phyloP scores from a whole-genome alignment of 2,888 invertebrate genomes.

The Temnothorax ravouxi region DNA sequence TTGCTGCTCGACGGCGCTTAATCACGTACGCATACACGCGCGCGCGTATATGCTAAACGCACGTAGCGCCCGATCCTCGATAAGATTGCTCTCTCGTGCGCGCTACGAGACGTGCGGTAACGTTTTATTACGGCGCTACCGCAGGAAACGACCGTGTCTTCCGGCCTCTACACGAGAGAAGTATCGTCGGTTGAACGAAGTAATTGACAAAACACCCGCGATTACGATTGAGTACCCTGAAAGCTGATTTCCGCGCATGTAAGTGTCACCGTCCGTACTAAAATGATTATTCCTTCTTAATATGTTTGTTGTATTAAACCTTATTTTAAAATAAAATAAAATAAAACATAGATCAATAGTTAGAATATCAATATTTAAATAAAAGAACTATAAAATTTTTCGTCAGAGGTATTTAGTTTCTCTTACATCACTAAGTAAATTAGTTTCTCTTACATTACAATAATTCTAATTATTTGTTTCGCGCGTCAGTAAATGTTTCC shows the following conservation, averaged over 20 bases:
- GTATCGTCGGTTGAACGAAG: conserved; percentile 35
- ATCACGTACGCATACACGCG: conserved; percentile 56
- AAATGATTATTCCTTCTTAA: conserved; percentile 21
- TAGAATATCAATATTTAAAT: not conserved
- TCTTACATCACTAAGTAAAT: not conserved
- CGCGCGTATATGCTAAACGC: conserved; percentile 26
- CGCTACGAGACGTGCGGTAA: conserved; percentile 13
- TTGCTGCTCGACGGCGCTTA: conserved; percentile 59
- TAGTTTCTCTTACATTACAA: conserved; percentile 1
- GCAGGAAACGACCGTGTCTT: conserved; percentile 50
- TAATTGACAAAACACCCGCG: conserved; percentile 49
- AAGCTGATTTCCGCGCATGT: conserved; percentile 49
- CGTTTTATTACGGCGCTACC: conserved; percentile 51
- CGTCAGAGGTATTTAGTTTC: not conserved
- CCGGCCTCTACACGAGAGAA: conserved; percentile 38
- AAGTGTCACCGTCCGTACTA: conserved; percentile 11
- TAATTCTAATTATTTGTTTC: conserved; percentile 1
- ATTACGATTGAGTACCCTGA: conserved; percentile 40
- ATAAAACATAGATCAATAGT: not conserved
- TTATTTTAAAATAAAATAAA: not conserved
- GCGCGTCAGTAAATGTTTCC: not conserved
- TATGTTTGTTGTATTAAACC: not conserved
- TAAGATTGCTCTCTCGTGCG: conserved; percentile 44
- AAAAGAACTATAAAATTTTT: not conserved
- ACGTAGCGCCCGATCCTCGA: conserved; percentile 17